Evolutionary conservation across 2,888 invertebrate genomes (phyloP).

Genomic region (Dryobota labecula): DNA sequence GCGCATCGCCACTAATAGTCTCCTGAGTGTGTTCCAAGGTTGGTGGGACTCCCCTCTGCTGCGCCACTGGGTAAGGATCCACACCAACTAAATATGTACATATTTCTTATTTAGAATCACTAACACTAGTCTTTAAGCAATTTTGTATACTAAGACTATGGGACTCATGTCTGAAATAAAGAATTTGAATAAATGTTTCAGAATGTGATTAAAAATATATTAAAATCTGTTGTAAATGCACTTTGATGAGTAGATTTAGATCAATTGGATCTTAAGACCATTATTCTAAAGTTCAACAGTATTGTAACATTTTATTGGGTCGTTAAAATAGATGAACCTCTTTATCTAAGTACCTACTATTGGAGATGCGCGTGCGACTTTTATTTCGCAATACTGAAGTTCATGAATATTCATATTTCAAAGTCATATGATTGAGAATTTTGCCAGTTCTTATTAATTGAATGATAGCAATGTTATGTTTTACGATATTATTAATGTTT

Average conservation of each 20-base stretch:
- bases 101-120: too few species aligned
- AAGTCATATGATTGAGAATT: not conserved
- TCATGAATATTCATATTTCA: constrained; percentile 35
- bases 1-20: too few species aligned
- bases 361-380: constrained; percentile 3
- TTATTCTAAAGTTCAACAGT: constrained; percentile 59
- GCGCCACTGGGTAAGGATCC: too few species aligned
- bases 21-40: too few species aligned
- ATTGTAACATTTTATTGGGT: constrained; percentile 54
- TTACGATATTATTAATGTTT: not conserved
- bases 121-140: too few species aligned
- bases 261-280: constrained; percentile 32
- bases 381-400: constrained; percentile 32
- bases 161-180: too few species aligned
- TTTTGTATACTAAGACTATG: too few species aligned
- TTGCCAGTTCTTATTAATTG: not conserved
- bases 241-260: constrained; percentile 27
- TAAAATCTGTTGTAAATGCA: constrained; percentile 18
- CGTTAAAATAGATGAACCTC: constrained; percentile 44
- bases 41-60: too few species aligned
- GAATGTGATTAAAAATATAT: constrained; percentile 18
- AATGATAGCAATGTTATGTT: constrained; percentile 1
- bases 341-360: constrained; percentile 5
- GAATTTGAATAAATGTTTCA: not conserved
- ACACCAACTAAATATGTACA: too few species aligned